A percentile compares a stretch with the other conserved stretches of the same genome.
Evolutionary conservation across 2,888 invertebrate genomes (phyloP).

Genomic region (Nemotelus pantherinus): DNA sequence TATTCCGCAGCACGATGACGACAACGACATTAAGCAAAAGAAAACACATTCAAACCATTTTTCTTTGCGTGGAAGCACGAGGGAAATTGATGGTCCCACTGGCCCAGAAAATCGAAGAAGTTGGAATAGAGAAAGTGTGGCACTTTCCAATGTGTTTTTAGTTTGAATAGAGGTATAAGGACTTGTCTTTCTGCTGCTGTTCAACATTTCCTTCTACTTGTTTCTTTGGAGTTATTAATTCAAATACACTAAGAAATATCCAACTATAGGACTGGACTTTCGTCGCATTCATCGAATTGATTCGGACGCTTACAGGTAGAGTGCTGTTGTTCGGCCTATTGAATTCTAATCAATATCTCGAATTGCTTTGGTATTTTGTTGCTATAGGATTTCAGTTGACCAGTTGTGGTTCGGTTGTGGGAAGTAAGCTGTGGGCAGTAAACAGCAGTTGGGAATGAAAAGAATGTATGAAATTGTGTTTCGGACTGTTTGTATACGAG

Average conservation of each 20-base stretch:
- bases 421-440: too few species aligned
- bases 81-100: too few species aligned
- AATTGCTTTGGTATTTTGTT: background rate
- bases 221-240: background rate
- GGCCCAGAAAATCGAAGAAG: background rate
- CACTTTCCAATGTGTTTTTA: background rate
- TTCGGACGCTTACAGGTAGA: too few species aligned
- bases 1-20: background rate
- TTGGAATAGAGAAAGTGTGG: background rate
- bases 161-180: too few species aligned
- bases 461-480: too few species aligned
- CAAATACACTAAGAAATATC: background rate
- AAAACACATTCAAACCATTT: constrained; percentile 7
- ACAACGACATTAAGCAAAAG: background rate
- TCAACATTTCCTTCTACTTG: background rate
- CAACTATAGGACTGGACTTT: background rate
- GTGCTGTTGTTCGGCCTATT: constrained; percentile 6
- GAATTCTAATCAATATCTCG: constrained; percentile 23
- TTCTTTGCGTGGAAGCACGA: background rate
- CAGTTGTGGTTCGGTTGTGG: too few species aligned
- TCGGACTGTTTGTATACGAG: too few species aligned
- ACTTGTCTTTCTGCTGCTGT: too few species aligned
- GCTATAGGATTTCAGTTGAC: background rate
- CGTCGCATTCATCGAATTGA: too few species aligned
- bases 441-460: too few species aligned